These are phyloP conservation scores for Clitarchus hookeri DNA, from an alignment of 2,888 invertebrate genomes.

Conservation along the genomic window DNA sequence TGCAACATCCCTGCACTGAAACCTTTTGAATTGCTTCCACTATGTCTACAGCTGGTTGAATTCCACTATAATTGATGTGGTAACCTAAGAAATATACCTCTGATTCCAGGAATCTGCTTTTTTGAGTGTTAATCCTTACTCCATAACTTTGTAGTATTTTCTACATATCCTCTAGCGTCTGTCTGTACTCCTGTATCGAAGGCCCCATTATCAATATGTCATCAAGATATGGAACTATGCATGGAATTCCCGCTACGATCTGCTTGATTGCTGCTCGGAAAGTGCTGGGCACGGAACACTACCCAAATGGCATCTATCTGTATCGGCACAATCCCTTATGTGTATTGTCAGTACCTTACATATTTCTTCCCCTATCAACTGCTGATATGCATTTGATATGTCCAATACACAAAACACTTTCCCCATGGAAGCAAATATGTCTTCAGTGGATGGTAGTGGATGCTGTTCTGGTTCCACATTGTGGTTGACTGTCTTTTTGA, in stretches of 20 bases:
- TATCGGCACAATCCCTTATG: not conserved
- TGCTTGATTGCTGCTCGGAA: not conserved
- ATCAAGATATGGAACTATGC: not conserved
- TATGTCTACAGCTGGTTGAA: not conserved
- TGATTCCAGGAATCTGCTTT: slow-evolving; percentile 40
- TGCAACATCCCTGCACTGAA: slow-evolving; percentile 33
- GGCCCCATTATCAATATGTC: not conserved
- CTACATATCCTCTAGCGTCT: not conserved
- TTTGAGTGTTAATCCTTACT: slow-evolving; percentile 37
- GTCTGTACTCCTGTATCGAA: not conserved
- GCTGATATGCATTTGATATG: not conserved
- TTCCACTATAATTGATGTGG: not conserved
- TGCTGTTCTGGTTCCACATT: not conserved
- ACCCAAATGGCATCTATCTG: not conserved
- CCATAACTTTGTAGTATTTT: slow-evolving; percentile 23
- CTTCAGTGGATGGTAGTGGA: not conserved
- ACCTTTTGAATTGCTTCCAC: not conserved
- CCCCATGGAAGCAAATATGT: not conserved
- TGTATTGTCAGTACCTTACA: not conserved
- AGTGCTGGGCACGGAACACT: too few relatives aligned
- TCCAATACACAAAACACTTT: not conserved
- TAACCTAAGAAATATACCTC: not conserved
- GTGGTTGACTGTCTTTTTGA: not conserved
- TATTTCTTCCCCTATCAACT: not conserved
- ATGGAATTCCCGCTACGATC: not conserved